phyloP scores from a whole-genome alignment of 2,797 vertebrate species.

The Morus bassanus region DNA sequence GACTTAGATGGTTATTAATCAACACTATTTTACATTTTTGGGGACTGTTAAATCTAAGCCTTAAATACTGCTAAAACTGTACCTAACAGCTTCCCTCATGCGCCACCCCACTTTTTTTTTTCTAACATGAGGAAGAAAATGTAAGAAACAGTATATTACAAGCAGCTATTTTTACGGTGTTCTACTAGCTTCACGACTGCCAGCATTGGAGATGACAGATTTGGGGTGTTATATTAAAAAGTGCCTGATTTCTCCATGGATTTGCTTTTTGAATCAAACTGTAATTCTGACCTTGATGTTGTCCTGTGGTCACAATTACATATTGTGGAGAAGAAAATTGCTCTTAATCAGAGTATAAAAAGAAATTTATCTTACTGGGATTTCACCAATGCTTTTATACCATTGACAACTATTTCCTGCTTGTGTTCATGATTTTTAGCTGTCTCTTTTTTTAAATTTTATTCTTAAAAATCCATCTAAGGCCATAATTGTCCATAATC shows the following conservation, averaged over 20 bases:
- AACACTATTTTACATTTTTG: not conserved
- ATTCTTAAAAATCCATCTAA: not conserved
- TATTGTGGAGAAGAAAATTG: not conserved
- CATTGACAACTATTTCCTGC: not conserved
- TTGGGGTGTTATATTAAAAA: not conserved
- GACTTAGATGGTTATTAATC: not conserved
- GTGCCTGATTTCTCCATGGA: not conserved
- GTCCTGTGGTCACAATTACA: not conserved
- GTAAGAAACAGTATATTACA: not conserved
- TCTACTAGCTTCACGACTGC: not conserved
- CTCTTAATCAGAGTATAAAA: not conserved
- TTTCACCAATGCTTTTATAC: not conserved
- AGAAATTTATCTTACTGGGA: not conserved
- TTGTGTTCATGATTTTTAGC: not conserved
- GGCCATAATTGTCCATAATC: not conserved
- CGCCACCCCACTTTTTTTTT: rapidly evolving
- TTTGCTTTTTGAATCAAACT: not conserved
- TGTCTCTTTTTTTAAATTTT: not conserved
- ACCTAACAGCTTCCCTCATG: not conserved
- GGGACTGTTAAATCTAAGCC: not conserved
- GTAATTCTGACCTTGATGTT: not conserved
- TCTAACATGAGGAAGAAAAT: not conserved
- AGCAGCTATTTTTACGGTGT: not conserved
- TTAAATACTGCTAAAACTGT: not conserved
- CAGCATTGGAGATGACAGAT: not conserved